Percentiles rank a stretch among this genome's conserved stretches.
phyloP scores from a whole-genome alignment of 2,888 invertebrate genomes.

The Archips xylosteana region DNA sequence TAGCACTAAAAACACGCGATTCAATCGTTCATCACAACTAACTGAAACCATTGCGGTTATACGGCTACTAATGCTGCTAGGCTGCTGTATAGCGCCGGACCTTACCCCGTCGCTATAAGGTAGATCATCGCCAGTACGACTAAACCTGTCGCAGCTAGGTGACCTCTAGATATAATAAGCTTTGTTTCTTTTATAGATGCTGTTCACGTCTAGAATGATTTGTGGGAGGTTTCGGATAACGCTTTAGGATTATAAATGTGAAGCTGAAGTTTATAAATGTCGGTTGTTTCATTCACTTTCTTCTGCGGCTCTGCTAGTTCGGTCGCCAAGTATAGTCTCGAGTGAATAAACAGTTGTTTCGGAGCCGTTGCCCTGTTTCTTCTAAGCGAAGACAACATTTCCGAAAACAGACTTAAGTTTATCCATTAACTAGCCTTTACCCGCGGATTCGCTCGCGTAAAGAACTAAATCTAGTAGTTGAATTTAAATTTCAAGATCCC shows the following conservation, averaged over 20 bases:
- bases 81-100: background rate
- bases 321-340: background rate
- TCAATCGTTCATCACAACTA: constrained; percentile 38
- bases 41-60: constrained; percentile 35
- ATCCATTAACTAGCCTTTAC: too few relatives aligned
- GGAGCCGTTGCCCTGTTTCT: background rate
- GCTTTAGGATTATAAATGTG: constrained; percentile 32
- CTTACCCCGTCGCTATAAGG: constrained; percentile 32
- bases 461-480: too few relatives aligned
- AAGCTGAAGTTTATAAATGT: constrained; percentile 29
- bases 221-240: constrained; percentile 39
- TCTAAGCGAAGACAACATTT: background rate
- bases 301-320: background rate
- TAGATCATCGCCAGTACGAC: constrained; percentile 11
- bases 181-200: constrained; percentile 41
- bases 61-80: background rate
- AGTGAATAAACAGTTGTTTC: background rate
- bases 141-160: constrained; percentile 27
- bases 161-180: constrained; percentile 41
- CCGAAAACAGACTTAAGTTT: too few relatives aligned
- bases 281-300: constrained; percentile 14
- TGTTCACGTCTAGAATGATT: constrained; percentile 37
- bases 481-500: too few relatives aligned
- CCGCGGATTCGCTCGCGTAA: too few relatives aligned
- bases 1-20: constrained; percentile 41